These are phyloP conservation scores for Dryobotodes eremita DNA, from an alignment of 2,888 invertebrate species.

Conservation along the genomic window DNA sequence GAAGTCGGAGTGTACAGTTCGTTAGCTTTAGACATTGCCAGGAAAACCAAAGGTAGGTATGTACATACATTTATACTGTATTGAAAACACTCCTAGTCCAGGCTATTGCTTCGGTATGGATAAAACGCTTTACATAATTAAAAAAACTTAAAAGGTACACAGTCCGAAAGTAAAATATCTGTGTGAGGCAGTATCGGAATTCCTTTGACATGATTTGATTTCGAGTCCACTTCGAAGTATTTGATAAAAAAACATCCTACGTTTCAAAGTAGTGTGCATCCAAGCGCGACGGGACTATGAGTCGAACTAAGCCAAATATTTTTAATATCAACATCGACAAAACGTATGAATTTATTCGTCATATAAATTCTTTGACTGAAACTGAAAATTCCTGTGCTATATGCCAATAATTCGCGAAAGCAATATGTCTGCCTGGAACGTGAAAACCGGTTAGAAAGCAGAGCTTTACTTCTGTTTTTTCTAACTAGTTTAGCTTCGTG, in stretches of 20 bases:
- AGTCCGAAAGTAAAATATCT: neutral
- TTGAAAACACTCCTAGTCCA: neutral
- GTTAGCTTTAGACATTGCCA: neutral
- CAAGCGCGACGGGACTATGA: neutral
- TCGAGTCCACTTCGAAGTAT: neutral
- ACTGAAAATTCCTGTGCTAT: neutral
- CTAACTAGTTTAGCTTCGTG: too few species aligned
- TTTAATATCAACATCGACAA: neutral
- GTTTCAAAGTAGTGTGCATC: neutral
- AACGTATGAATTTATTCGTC: neutral
- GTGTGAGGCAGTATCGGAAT: neutral
- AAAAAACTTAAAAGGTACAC: neutral
- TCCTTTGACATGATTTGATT: neutral
- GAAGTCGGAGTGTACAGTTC: neutral
- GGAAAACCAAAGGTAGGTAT: neutral
- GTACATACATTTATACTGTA: neutral
- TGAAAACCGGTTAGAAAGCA: neutral
- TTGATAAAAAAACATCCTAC: neutral
- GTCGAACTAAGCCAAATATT: neutral
- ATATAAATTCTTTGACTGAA: neutral
- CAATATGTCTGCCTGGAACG: too few species aligned
- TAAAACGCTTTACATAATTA: neutral
- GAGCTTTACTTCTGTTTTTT: neutral
- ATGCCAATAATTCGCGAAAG: neutral
- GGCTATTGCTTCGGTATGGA: neutral